Conservation (phyloP, 2,797 vertebrate genomes). For the Rhinatrema bivittatum region DNA sequence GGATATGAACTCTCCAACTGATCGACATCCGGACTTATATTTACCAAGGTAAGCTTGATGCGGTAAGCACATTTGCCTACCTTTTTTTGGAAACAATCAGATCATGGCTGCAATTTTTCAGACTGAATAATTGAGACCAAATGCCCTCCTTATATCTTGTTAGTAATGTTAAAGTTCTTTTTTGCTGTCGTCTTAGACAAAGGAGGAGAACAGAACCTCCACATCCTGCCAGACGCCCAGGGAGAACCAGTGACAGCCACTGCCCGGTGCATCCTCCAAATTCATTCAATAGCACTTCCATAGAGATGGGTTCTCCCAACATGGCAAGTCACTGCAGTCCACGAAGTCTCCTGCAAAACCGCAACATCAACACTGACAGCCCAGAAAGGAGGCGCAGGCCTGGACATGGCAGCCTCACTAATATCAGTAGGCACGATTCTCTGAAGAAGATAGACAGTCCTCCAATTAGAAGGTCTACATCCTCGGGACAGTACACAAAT, state of each 20-base stretch:
- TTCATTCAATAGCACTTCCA: slow-evolving; percentile 59
- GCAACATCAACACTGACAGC: slow-evolving; percentile 73
- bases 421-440: slow-evolving; percentile 89
- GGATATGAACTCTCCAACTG: slow-evolving; percentile 79
- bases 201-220: slow-evolving; percentile 81
- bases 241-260: slow-evolving; percentile 76
- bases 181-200: slow-evolving; percentile 59
- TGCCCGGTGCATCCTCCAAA: slow-evolving; percentile 79
- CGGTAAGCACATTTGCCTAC: slow-evolving; percentile 6
- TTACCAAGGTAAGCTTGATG: slow-evolving; percentile 67
- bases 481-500: slow-evolving; percentile 87
- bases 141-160: background rate
- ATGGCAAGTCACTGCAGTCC: slow-evolving; percentile 77
- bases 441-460: slow-evolving; percentile 93
- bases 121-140: background rate
- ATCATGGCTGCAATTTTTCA: background rate
- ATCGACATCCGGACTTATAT: slow-evolving; percentile 77
- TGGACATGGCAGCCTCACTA: slow-evolving; percentile 84
- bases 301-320: slow-evolving; percentile 76
- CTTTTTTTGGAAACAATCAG: too few species aligned
- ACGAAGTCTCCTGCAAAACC: slow-evolving; percentile 77
- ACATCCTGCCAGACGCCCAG: slow-evolving; percentile 74
- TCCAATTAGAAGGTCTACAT: slow-evolving; percentile 90
- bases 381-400: slow-evolving; percentile 80
- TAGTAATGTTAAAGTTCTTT: slow-evolving; percentile 1